phyloP scores from a whole-genome alignment of 2,797 vertebrate genomes.

The Sebastes elongatus region DNA sequence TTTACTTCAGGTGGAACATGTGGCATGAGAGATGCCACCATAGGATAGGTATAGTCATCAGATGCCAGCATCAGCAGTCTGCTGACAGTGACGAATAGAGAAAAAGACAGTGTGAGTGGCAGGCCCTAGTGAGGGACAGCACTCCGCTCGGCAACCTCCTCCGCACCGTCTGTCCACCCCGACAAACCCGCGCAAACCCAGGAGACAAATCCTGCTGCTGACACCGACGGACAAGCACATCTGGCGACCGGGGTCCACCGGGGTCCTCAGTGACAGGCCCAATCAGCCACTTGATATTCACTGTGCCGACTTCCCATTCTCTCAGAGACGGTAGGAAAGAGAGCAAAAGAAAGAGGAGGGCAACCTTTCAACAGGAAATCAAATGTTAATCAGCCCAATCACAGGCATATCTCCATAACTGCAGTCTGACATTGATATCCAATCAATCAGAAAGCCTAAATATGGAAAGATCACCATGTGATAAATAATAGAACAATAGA shows the following conservation, averaged over 20 bases:
- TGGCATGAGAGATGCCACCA: conserved; percentile 61
- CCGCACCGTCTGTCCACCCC: conserved; percentile 61
- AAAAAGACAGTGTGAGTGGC: conserved; percentile 80
- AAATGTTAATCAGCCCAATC: conserved; percentile 76
- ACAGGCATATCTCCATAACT: conserved; percentile 59
- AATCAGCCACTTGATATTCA: conserved; percentile 77
- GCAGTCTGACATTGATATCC: conserved; percentile 64
- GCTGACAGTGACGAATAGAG: conserved; percentile 77
- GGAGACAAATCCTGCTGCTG: conserved; percentile 64
- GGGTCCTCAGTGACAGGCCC: conserved; percentile 64
- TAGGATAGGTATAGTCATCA: conserved; percentile 53
- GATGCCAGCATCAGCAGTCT: conserved; percentile 65
- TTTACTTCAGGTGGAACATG: conserved; percentile 54
- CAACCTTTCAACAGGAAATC: conserved; percentile 64
- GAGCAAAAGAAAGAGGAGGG: conserved; percentile 4
- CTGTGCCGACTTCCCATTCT: conserved; percentile 41
- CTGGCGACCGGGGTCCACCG: conserved; percentile 63
- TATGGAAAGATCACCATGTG: conserved; percentile 47
- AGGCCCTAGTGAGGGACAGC: conserved; percentile 61
- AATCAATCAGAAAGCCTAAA: conserved; percentile 63
- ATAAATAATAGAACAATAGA: conserved; percentile 51
- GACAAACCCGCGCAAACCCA: conserved; percentile 54
- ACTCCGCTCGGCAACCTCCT: conserved; percentile 52
- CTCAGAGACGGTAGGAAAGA: conserved; percentile 20
- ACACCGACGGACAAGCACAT: conserved; percentile 71